Evolutionary conservation across 2,797 vertebrate species (phyloP).

Genomic region (Sciurus vulgaris): DNA sequence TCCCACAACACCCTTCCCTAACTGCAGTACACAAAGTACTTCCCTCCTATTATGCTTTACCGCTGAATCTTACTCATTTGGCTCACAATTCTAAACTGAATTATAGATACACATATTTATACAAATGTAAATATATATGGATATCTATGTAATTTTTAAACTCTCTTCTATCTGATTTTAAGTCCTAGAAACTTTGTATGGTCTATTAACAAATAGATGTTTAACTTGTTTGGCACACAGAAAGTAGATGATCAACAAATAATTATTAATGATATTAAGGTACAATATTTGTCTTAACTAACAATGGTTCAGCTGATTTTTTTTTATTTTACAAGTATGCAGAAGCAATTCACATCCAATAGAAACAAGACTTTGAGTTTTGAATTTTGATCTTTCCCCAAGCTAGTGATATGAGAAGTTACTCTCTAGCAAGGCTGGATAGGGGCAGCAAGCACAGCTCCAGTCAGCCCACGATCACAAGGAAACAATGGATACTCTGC

Average conservation of each 20-base stretch:
- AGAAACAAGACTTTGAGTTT: background rate
- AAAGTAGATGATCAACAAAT: background rate
- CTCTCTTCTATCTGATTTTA: background rate
- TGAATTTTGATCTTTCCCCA: background rate
- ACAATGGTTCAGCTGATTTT: background rate
- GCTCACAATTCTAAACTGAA: background rate
- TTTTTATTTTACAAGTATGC: background rate
- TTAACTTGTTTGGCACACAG: background rate
- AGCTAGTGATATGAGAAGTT: background rate
- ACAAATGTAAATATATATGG: background rate
- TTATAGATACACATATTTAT: background rate
- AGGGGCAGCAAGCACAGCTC: accelerated
- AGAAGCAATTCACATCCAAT: background rate
- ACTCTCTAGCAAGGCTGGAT: background rate
- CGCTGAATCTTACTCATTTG: background rate
- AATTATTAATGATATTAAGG: background rate
- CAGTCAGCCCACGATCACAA: too few relatives aligned
- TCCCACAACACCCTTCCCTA: background rate
- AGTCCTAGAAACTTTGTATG: background rate
- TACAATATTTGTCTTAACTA: background rate
- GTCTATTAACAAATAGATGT: background rate
- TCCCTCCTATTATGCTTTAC: background rate
- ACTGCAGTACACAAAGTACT: background rate
- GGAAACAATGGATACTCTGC: background rate
- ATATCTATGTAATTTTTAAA: background rate